Base-by-base conservation (phyloP, 2,113 vertebrate genomes). In the Hypanus sabinus region DNA sequence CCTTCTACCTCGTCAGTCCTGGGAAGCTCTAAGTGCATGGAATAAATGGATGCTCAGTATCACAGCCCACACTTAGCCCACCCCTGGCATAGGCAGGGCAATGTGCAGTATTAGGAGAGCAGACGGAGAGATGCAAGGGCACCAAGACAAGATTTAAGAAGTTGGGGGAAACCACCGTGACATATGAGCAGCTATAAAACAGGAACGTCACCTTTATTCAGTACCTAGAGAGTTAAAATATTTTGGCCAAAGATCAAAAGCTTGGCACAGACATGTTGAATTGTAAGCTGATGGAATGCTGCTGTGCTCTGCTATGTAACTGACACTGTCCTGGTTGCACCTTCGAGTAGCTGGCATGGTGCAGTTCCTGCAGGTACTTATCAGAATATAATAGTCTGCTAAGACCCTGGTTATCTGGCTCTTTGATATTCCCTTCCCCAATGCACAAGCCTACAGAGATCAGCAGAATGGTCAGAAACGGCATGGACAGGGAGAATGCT, bases 341-440 rank as follows among this genome's bases (percentile, higher is more conserved):
- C 16, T 8, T 2, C 9, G n/a, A 90, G 65, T 62, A 62, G 83
- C 60, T 88, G 20, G 60, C 60, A 18, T 36, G 57, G 24, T 68
- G 85, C 60, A 20, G 85, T 90, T 65, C 16, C 60, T 62, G 83
- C 83, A 71, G 36, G 90, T 70, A 93, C 7, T 70, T 46, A 22
- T 93, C 38, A 22, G 68, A 33, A 93, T 38, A 73, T n/a, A 70
- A 71, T 20, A 75, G 91, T 10, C 65, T 62, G 5, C 18, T n/a
- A 18, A 14, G 20, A 18, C 70, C 95, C 95, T 94, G 95, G 95
- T 95, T 68, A 65, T 20, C 57, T 1, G 57, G 4, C 57, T 88
- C 4, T 33, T 65, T 90, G 85, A 65, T 11, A 33, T 68, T 20
- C 95, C 80, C 94, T 85, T 38, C 91, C 75, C 77, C 68, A 16